These are phyloP conservation scores for Heliothis peltigera DNA, from an alignment of 2,888 invertebrate species.

Conservation along the genomic window DNA sequence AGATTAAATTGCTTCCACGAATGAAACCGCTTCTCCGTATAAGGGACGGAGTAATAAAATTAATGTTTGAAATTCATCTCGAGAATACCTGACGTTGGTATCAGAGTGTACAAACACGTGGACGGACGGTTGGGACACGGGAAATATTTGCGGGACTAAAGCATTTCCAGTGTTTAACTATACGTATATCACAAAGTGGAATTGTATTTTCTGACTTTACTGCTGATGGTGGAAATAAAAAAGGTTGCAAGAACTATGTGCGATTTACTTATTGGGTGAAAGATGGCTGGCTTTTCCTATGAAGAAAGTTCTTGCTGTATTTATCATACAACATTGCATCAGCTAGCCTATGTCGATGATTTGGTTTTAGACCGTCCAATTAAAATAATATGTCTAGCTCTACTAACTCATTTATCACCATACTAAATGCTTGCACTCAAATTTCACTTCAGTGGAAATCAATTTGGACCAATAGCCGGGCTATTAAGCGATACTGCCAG, in stretches of 20 bases:
- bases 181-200: too few species aligned
- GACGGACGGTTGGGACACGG: constrained; percentile 22
- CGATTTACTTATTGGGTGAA: too few species aligned
- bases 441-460: constrained; percentile 57
- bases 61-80: constrained; percentile 56
- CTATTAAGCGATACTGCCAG: constrained; percentile 45
- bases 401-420: constrained; percentile 14
- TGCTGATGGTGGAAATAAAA: too few species aligned
- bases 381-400: not conserved
- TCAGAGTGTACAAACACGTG: constrained; percentile 31
- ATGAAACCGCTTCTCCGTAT: constrained; percentile 14
- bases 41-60: constrained; percentile 48
- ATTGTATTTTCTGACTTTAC: not conserved
- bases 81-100: constrained; percentile 44
- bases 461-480: constrained; percentile 56
- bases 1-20: constrained; percentile 30
- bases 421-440: constrained; percentile 31
- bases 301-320: too few species aligned
- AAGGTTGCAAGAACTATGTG: too few species aligned
- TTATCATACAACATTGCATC: too few species aligned
- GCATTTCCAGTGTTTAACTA: constrained; percentile 17
- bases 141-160: constrained; percentile 46
- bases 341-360: too few species aligned
- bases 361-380: not conserved
- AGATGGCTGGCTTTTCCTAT: too few species aligned